These are phyloP conservation scores for Leguminivora glycinivorella DNA, from an alignment of 1,140 invertebrate genomes.

Conservation along the genomic window DNA sequence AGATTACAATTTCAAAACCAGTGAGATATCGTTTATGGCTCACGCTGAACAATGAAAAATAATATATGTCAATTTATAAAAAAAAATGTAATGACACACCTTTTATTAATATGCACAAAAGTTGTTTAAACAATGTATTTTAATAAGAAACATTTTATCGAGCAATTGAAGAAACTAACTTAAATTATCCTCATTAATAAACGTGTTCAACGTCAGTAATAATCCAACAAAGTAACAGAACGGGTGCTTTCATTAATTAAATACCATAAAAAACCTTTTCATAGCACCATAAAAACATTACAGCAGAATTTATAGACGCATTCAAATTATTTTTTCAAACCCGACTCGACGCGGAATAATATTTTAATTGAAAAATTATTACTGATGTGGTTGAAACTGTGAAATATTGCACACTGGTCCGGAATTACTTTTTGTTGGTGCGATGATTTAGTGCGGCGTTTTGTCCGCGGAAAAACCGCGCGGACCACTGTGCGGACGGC, in stretches of 20 bases:
- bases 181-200: background rate
- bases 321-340: conserved; percentile 24
- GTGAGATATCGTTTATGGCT: no score
- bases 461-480: conserved; percentile 33
- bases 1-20: no score
- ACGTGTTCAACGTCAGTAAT: background rate
- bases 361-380: conserved; percentile 45
- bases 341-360: conserved; percentile 15
- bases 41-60: no score
- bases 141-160: no score
- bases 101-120: no score
- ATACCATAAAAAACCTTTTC: background rate
- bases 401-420: conserved; percentile 45
- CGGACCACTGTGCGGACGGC: conserved; percentile 17
- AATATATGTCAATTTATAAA: no score
- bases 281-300: conserved; percentile 16
- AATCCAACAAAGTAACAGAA: background rate
- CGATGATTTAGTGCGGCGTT: conserved; percentile 48
- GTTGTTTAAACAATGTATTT: no score
- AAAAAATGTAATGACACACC: no score
- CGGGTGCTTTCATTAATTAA: conserved; percentile 3
- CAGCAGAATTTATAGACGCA: conserved; percentile 11
- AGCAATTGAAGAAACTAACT: background rate
- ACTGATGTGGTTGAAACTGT: conserved; percentile 42
- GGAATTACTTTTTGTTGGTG: conserved; percentile 45